Evolutionary conservation across 2,113 vertebrate species (phyloP).

Genomic region (Xyrauchen texanus): DNA sequence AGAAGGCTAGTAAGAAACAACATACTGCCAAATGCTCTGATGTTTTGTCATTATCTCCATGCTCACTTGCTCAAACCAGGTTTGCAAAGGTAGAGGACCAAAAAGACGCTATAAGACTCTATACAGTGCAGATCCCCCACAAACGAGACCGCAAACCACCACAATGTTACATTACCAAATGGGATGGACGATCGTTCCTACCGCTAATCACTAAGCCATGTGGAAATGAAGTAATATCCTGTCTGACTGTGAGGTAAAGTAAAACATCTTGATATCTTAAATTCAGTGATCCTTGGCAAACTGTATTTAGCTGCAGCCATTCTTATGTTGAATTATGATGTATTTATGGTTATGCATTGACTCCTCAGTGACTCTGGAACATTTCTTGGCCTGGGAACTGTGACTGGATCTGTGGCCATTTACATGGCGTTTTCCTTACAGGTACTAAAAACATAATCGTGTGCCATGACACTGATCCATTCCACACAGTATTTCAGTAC

Average conservation of each 20-base stretch:
- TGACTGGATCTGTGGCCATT: slow-evolving; percentile 94
- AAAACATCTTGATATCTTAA: no score
- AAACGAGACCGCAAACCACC: slow-evolving; percentile 86
- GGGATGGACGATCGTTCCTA: slow-evolving; percentile 87
- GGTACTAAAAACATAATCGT: slow-evolving; percentile 69
- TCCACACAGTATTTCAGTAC: neutral
- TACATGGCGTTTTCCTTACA: slow-evolving; percentile 93
- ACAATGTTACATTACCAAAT: slow-evolving; percentile 93
- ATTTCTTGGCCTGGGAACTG: slow-evolving; percentile 91
- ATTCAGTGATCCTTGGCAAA: no score
- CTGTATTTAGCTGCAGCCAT: no score
- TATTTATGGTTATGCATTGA: neutral
- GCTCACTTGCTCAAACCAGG: slow-evolving; percentile 63
- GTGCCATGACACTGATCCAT: neutral
- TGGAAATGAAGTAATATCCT: slow-evolving; percentile 89
- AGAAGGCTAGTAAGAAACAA: neutral
- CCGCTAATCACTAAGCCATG: slow-evolving; percentile 86
- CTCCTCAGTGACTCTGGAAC: slow-evolving; percentile 86
- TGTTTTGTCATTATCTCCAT: neutral
- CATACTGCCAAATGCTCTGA: neutral
- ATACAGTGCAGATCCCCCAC: slow-evolving; percentile 94
- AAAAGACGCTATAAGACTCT: slow-evolving; percentile 80
- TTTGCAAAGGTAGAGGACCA: slow-evolving; percentile 87
- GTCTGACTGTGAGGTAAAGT: slow-evolving; percentile 84
- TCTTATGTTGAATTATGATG: neutral